phyloP scores from a whole-genome alignment of 2,797 vertebrate species.

The Atherinosoma microstoma region DNA sequence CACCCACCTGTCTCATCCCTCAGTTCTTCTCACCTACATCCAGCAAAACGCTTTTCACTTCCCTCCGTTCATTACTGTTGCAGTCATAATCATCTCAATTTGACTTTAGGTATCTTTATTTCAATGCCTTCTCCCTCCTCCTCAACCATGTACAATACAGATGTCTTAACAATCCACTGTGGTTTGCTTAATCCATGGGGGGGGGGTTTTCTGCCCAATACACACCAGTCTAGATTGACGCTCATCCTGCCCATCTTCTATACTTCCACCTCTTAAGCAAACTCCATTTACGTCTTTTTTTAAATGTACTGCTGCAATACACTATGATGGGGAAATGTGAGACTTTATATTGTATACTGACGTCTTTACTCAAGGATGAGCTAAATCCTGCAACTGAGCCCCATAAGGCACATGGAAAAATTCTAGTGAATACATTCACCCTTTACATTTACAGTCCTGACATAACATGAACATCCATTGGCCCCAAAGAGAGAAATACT shows the following conservation, averaged over 20 bases:
- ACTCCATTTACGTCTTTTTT: constrained; percentile 37
- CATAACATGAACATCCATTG: constrained; percentile 24
- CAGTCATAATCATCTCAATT: constrained; percentile 68
- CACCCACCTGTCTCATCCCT: constrained; percentile 44
- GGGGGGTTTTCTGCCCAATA: constrained; percentile 45
- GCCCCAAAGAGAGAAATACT: constrained; percentile 24
- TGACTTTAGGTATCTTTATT: constrained; percentile 64
- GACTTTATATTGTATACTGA: constrained; percentile 38
- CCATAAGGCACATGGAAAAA: constrained; percentile 31
- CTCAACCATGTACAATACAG: constrained; percentile 46
- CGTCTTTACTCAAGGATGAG: constrained; percentile 31
- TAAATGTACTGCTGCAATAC: constrained; percentile 69
- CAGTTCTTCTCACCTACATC: constrained; percentile 40
- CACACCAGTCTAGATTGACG: constrained; percentile 49
- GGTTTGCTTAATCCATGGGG: constrained; percentile 28
- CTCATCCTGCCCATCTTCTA: constrained; percentile 35
- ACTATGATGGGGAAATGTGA: constrained; percentile 47
- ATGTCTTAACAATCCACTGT: constrained; percentile 56
- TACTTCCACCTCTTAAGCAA: constrained; percentile 35
- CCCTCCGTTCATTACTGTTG: constrained; percentile 56
- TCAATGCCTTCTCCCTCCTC: constrained; percentile 57
- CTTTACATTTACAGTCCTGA: constrained; percentile 30
- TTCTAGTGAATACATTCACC: constrained; percentile 23
- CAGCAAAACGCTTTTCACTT: constrained; percentile 53
- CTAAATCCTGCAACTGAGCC: constrained; percentile 69